phyloP scores from a whole-genome alignment of 2,113 vertebrate species.

The Natator depressus region DNA sequence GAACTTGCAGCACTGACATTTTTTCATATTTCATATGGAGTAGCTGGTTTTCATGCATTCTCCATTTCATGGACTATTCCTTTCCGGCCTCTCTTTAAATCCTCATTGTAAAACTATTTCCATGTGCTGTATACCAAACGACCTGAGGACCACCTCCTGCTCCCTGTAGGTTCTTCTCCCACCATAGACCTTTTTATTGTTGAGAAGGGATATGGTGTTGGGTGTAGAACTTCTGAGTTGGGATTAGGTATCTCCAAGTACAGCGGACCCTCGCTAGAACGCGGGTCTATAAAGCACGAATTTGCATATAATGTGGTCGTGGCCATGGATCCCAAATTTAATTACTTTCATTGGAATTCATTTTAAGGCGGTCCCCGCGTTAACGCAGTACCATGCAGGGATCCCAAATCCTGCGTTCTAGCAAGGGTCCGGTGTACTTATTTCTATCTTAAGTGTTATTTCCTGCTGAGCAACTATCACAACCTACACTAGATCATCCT shows the following conservation, averaged over 20 bases:
- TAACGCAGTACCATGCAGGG: no score
- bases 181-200: background rate
- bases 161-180: background rate
- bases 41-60: background rate
- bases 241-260: background rate
- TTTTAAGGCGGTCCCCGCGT: no score
- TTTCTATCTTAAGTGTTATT: background rate
- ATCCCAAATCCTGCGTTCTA: no score
- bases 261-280: no score
- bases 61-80: background rate
- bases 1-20: background rate
- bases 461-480: background rate
- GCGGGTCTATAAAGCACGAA: no score
- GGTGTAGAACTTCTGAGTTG: background rate
- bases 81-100: background rate
- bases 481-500: background rate
- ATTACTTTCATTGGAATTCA: no score
- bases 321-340: no score
- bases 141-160: background rate
- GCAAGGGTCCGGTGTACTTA: background rate
- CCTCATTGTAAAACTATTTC: background rate
- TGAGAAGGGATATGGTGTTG: background rate
- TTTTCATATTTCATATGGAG: background rate
- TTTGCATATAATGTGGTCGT: no score
- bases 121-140: background rate